phyloP scores from a whole-genome alignment of 2,797 vertebrate genomes.

The Ibycter americanus region DNA sequence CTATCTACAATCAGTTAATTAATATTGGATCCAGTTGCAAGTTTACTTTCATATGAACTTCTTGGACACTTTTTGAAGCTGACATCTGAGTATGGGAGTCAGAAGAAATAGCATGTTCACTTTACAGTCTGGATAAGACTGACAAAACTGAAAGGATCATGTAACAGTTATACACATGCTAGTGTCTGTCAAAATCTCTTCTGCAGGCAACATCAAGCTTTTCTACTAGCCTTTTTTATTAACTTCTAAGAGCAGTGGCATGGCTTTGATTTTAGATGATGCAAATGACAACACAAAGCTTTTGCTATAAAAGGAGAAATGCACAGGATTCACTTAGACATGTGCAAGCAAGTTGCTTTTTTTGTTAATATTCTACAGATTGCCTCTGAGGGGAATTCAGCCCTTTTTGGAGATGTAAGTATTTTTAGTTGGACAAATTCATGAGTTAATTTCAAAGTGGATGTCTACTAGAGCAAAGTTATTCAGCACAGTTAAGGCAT shows the following conservation, averaged over 20 bases:
- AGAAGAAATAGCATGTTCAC: constrained; percentile 80
- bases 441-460: constrained; percentile 2
- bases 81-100: constrained; percentile 80
- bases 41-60: constrained; percentile 18
- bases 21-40: neutral
- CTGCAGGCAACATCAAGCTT: constrained; percentile 87
- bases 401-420: neutral
- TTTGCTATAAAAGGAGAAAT: constrained; percentile 40
- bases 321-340: neutral
- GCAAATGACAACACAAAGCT: neutral
- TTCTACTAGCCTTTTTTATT: constrained; percentile 75
- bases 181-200: constrained; percentile 93
- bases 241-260: constrained; percentile 46
- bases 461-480: constrained; percentile 7
- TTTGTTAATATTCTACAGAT: neutral
- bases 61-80: constrained; percentile 67
- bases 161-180: constrained; percentile 89
- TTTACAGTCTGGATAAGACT: constrained; percentile 84
- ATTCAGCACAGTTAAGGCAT: neutral
- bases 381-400: neutral
- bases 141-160: constrained; percentile 84
- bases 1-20: neutral
- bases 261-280: constrained; percentile 43
- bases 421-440: constrained; percentile 12
- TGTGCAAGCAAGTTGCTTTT: neutral